phyloP scores from a whole-genome alignment of 2,888 invertebrate genomes.

The Tetrapedia diversipes region DNA sequence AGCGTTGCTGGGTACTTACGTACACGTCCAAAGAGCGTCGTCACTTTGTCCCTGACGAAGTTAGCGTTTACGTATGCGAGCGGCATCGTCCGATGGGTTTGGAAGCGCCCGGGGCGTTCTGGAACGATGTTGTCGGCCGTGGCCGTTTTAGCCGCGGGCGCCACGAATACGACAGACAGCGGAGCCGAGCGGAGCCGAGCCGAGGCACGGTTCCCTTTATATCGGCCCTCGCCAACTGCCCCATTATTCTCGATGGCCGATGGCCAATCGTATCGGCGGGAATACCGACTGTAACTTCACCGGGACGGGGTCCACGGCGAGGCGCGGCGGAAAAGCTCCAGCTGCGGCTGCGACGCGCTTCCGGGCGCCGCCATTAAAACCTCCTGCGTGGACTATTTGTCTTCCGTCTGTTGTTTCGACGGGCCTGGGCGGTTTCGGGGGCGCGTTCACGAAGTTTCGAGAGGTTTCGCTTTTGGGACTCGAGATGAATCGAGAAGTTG shows the following conservation, averaged over 20 bases:
- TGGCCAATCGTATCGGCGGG: constrained; percentile 78
- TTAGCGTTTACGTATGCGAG: constrained; percentile 77
- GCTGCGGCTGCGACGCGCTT: constrained; percentile 21
- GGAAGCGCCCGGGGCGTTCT: constrained; percentile 75
- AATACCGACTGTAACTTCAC: constrained; percentile 77
- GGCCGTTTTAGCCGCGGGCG: constrained; percentile 78
- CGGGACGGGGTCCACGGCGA: constrained; percentile 62
- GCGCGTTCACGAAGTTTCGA: too few relatives aligned
- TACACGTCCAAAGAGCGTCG: constrained; percentile 65
- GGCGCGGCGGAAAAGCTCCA: constrained; percentile 56
- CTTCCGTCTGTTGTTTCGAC: constrained; percentile 2
- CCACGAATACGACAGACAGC: constrained; percentile 75
- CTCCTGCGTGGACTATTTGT: neutral
- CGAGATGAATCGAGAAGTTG: too few relatives aligned
- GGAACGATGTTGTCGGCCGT: constrained; percentile 82
- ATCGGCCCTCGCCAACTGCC: constrained; percentile 77
- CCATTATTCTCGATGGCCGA: constrained; percentile 80
- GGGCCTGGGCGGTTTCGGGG: too few relatives aligned
- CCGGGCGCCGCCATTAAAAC: neutral
- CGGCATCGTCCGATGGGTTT: constrained; percentile 77
- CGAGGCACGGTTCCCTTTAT: constrained; percentile 71
- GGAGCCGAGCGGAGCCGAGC: constrained; percentile 54
- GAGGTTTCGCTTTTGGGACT: too few relatives aligned
- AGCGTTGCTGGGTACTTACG: constrained; percentile 20
- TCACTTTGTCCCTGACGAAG: constrained; percentile 78